Conservation (phyloP, 2,888 invertebrate genomes). For the Ectemnius lituratus region DNA sequence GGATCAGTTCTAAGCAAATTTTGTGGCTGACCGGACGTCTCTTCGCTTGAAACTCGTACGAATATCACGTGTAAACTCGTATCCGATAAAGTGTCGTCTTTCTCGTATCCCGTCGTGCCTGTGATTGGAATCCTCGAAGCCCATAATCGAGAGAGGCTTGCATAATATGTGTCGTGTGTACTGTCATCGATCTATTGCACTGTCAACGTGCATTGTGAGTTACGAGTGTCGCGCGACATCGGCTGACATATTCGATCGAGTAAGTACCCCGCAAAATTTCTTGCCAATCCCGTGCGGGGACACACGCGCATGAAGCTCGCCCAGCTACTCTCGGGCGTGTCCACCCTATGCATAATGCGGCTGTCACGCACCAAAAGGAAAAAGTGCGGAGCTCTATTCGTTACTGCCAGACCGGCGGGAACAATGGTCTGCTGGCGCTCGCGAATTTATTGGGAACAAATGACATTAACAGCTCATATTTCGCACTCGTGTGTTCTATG, state of each 20-base stretch:
- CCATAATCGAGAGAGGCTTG: neutral
- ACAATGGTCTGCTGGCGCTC: neutral
- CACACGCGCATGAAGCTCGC: neutral
- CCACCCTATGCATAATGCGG: neutral
- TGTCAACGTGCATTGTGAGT: neutral
- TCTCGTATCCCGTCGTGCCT: neutral
- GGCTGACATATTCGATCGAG: neutral
- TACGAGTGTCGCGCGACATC: neutral
- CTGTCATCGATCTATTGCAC: conserved; percentile 6
- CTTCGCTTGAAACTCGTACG: neutral
- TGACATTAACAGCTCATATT: conserved; percentile 10
- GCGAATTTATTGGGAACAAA: conserved; percentile 4
- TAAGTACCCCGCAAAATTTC: neutral
- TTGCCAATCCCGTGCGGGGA: neutral
- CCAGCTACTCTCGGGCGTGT: neutral
- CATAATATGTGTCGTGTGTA: neutral
- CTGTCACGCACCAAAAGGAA: neutral
- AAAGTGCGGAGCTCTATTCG: neutral
- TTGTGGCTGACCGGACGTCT: conserved; percentile 62
- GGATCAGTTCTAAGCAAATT: conserved; percentile 73
- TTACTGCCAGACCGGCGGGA: neutral
- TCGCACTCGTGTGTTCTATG: neutral
- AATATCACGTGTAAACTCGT: neutral
- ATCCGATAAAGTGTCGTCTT: neutral
- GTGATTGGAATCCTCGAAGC: neutral